Evolutionary conservation across 1,140 invertebrate species (phyloP), one percentile per base, ranked within the genome.

Genomic region (Drosophila biarmipes): DNA sequence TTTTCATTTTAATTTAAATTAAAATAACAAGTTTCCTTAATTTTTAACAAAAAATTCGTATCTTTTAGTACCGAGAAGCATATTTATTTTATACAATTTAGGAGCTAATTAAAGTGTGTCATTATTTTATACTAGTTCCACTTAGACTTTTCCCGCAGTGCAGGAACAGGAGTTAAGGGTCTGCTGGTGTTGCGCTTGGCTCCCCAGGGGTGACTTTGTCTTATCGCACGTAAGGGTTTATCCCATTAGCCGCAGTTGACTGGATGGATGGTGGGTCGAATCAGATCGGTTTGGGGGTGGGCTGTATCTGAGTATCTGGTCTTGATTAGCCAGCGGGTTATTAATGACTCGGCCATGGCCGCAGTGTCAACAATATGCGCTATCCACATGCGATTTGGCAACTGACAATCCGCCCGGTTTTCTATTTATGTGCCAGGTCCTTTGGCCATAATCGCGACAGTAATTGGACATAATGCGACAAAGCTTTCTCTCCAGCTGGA

Each of bases 381-480:
- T 15, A 38, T 66, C 67, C 52, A 17, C 64, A 72, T 48, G 53
- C 72, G 48, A 75, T 56, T 78, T 78, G 43, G 37, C 77, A 53
- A 69, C 67, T 61, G 54, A 63, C 73, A 69, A 69, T 19, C 19
- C 6, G 17, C 31, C 17, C 10, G 5, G 7, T 31, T 10, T 19
- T 14, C 37, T 66, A 17, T 53, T 79, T 79, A 63, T 78, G 79
- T 67, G 81, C 42, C 3, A 24, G 80, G 74, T 90, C 77, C 76
- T 73, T 72, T 77, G 80, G 89, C 90, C 69, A 84, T 91, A 91
- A 91, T 91, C 91, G 90, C 85, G 90, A 91, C 90, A 91, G 90
- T 91, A 91, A 91, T 91, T 91, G 90, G 85, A 90, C 90, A 90
- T 91, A 91, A 91, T 91, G 90, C 81, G 90, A 91, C 85, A 86